These are phyloP conservation scores for Diachasmimorpha longicaudata DNA, from an alignment of 1,140 invertebrate genomes.

Conservation along the genomic window DNA sequence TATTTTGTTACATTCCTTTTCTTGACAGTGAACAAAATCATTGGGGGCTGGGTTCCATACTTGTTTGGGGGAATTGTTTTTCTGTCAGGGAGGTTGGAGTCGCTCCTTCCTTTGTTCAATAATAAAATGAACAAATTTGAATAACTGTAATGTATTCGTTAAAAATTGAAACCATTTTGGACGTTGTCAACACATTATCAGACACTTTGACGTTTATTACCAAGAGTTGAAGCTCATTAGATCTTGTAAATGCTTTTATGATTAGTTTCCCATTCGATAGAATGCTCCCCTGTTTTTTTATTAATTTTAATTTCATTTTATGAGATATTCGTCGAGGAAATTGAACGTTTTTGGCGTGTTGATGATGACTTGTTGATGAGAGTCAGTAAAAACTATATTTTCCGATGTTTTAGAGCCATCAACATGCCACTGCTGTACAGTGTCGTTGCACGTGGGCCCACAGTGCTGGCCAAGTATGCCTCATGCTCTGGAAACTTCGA, in stretches of 20 bases:
- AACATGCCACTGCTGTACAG: slow-evolving; percentile 88
- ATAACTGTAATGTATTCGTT: background rate
- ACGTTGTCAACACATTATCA: no score
- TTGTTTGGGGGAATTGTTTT: background rate
- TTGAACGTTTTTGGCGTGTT: background rate
- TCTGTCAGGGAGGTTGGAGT: background rate
- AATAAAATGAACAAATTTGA: background rate
- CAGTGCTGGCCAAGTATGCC: slow-evolving; percentile 87
- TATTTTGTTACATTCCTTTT: background rate
- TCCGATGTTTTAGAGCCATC: background rate
- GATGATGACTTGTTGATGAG: background rate
- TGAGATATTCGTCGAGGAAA: no score
- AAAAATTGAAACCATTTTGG: background rate
- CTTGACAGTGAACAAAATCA: background rate
- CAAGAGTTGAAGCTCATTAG: background rate
- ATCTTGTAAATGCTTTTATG: background rate
- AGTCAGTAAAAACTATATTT: background rate
- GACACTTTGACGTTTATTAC: no score
- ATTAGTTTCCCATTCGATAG: no score
- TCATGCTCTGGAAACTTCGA: slow-evolving; percentile 91
- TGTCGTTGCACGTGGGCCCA: slow-evolving; percentile 85
- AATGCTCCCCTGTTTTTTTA: no score
- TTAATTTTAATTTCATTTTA: no score
- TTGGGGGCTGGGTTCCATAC: background rate
- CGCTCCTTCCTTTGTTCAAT: background rate